Base-by-base conservation (phyloP, 2,888 invertebrate species). In the Ramazzottius varieornatus region DNA sequence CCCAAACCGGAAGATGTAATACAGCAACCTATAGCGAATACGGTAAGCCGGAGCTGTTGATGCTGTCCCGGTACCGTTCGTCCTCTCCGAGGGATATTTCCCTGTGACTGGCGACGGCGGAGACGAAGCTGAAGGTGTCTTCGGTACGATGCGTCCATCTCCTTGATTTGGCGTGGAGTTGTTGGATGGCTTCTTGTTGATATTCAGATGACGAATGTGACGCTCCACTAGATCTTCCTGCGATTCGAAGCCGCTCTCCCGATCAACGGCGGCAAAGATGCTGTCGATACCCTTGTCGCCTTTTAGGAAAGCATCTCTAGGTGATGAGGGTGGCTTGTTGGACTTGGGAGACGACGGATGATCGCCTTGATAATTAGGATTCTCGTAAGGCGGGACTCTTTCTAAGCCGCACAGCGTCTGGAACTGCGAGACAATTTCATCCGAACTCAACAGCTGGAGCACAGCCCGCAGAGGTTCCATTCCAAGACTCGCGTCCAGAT, bases 1-100 rank as follows among this genome's bases (percentile, higher is more conserved):
- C 29, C 89, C 90, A 73, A 90, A 80, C 32, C 83, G 76, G 75
- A 91, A 91, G 68, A 90, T 73, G 75, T 85, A 86, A 77, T 87
- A 87, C 84, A 89, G 86, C 72, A 86, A 84, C 72, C 81, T 81
- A 75, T 85, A 86, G n/a, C 67, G 66, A 32, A 70, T 69, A 16
- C 24, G 33, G 69, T 66, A 64, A 16, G 8, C n/a, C 20, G 54
- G 54, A 8, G 40, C 40, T 20, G n/a, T n/a, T n/a, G n/a, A n/a
- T n/a, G n/a, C n/a, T n/a, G n/a, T n/a, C n/a, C n/a, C n/a, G n/a
- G n/a, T n/a, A n/a, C n/a, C n/a, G n/a, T n/a, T n/a, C n/a, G n/a
- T n/a, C n/a, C n/a, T n/a, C n/a, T n/a, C n/a, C n/a, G n/a, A n/a
- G n/a, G n/a, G n/a, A n/a, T n/a, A n/a, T n/a, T n/a, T n/a, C n/a